These are phyloP conservation scores for Alfaro cultratus DNA, from an alignment of 2,797 vertebrate species.

Conservation along the genomic window DNA sequence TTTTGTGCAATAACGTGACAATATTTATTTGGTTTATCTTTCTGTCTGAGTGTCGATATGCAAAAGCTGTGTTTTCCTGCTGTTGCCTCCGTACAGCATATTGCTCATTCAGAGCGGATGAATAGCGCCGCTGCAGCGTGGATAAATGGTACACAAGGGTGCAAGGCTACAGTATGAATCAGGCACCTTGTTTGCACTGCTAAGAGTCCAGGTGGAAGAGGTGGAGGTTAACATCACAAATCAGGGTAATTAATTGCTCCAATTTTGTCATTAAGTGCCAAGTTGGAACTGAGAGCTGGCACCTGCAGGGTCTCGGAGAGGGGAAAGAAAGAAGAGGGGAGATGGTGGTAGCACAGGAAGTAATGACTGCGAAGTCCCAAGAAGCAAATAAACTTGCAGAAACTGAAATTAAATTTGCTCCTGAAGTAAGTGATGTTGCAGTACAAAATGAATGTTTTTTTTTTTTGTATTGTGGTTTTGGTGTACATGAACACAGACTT, in stretches of 20 bases:
- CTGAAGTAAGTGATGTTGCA: constrained; percentile 3
- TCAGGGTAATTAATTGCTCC: constrained; percentile 70
- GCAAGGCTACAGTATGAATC: constrained; percentile 40
- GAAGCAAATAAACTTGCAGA: constrained; percentile 27
- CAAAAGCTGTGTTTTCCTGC: constrained; percentile 12
- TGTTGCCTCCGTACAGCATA: constrained; percentile 11
- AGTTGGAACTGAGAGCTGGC: constrained; percentile 51
- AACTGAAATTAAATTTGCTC: constrained; percentile 25
- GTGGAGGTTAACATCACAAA: constrained; percentile 72
- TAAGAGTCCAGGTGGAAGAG: constrained; percentile 68
- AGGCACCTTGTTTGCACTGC: constrained; percentile 38
- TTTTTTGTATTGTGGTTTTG: not conserved
- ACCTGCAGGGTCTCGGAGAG: constrained; percentile 52
- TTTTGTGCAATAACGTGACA: constrained; percentile 26
- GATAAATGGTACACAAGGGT: constrained; percentile 21
- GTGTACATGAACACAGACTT: not conserved
- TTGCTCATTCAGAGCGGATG: constrained; percentile 11
- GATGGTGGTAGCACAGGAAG: not conserved
- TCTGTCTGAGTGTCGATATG: constrained; percentile 7
- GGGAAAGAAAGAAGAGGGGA: not conserved
- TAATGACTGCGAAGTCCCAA: constrained; percentile 10
- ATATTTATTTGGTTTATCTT: constrained; percentile 31
- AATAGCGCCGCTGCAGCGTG: constrained; percentile 6
- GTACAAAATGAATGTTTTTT: constrained; percentile 9
- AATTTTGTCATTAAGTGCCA: constrained; percentile 72